A percentile compares a stretch with the other conserved stretches of the same genome.
phyloP scores from a whole-genome alignment of 2,888 invertebrate genomes.

The Nemurella pictetii region DNA sequence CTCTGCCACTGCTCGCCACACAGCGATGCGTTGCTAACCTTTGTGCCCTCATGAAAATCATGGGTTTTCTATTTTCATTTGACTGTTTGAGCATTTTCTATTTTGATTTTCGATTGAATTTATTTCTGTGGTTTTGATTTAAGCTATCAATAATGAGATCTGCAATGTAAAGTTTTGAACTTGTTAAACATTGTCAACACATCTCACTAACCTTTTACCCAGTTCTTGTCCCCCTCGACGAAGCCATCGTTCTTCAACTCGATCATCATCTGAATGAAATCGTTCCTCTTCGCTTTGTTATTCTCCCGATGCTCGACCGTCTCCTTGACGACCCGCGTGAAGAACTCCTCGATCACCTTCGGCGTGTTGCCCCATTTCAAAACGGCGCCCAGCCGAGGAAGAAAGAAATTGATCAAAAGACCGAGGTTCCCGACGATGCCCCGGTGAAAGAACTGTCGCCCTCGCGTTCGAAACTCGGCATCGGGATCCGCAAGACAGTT shows the following conservation, averaged over 20 bases:
- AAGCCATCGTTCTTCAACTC: conserved; percentile 48
- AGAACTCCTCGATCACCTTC: neutral
- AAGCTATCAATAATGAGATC: too few relatives aligned
- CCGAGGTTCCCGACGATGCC: neutral
- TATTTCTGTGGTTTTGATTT: too few relatives aligned
- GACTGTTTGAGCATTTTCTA: too few relatives aligned
- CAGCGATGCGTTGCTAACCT: too few relatives aligned
- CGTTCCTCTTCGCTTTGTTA: neutral
- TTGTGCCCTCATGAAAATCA: too few relatives aligned
- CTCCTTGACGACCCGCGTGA: neutral
- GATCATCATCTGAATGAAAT: conserved; percentile 15
- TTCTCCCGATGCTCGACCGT: conserved; percentile 14
- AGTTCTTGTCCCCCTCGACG: neutral
- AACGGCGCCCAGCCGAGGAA: neutral
- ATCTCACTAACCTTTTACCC: neutral
- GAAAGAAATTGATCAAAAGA: neutral
- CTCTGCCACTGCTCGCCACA: too few relatives aligned
- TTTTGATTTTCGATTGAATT: too few relatives aligned
- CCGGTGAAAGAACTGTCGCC: neutral
- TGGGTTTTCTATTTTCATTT: too few relatives aligned
- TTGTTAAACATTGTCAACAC: too few relatives aligned
- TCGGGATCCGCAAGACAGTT: conserved; percentile 48
- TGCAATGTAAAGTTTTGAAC: too few relatives aligned
- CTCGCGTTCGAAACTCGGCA: conserved; percentile 48
- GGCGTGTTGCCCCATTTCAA: neutral